phyloP scores from a whole-genome alignment of 2,888 invertebrate species.

The Sinopyrophorus schimmeli region DNA sequence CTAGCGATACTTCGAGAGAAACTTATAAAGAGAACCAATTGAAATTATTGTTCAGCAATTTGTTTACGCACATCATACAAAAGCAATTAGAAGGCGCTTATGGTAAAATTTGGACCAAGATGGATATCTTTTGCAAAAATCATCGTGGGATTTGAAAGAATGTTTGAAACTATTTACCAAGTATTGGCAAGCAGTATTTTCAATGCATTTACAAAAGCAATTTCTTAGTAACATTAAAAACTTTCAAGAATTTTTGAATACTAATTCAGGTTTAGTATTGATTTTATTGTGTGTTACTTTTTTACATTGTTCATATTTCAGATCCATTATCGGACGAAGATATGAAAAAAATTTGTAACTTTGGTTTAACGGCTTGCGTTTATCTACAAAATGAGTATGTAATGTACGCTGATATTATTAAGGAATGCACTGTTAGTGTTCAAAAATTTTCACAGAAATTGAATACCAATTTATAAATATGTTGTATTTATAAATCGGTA shows the following conservation, averaged over 20 bases:
- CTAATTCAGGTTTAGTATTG: not conserved
- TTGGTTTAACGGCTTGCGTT: slow-evolving; percentile 34
- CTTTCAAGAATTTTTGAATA: slow-evolving; percentile 36
- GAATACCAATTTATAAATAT: too few relatives aligned
- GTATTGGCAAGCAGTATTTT: slow-evolving; percentile 66
- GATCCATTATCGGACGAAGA: slow-evolving; percentile 37
- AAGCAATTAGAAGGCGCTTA: slow-evolving; percentile 63
- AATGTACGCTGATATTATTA: slow-evolving; percentile 25
- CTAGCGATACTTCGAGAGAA: slow-evolving; percentile 19
- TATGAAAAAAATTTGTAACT: slow-evolving; percentile 28
- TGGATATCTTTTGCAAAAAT: slow-evolving; percentile 54
- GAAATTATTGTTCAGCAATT: slow-evolving; percentile 38
- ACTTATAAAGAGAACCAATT: slow-evolving; percentile 38
- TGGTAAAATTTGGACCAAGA: slow-evolving; percentile 59
- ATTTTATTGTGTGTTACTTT: not conserved
- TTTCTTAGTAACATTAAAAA: slow-evolving; percentile 44
- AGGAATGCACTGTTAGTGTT: slow-evolving; percentile 28
- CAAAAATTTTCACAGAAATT: too few relatives aligned
- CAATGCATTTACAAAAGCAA: slow-evolving; percentile 51
- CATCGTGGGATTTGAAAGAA: slow-evolving; percentile 61
- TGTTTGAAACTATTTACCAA: slow-evolving; percentile 61
- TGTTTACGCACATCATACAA: slow-evolving; percentile 51
- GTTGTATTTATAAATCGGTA: too few relatives aligned
- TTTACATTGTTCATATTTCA: slow-evolving; percentile 20
- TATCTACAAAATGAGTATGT: slow-evolving; percentile 35